These are phyloP conservation scores for Bettongia penicillata DNA, from an alignment of 2,113 vertebrate species.

Conservation along the genomic window DNA sequence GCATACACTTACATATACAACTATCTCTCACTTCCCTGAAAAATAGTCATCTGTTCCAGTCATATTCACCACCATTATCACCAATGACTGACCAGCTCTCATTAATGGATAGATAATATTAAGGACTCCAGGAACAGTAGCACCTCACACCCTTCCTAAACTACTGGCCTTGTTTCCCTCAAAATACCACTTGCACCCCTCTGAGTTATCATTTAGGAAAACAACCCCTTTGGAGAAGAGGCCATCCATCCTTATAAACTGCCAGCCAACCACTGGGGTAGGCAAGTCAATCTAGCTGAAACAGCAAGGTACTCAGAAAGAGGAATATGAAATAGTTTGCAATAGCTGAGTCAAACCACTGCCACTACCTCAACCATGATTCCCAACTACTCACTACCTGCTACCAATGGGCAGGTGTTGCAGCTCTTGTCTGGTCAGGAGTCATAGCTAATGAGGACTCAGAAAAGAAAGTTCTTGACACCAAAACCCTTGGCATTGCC, in stretches of 20 bases:
- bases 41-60: background rate
- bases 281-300: background rate
- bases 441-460: background rate
- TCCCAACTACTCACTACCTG: background rate
- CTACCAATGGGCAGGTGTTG: background rate
- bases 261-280: background rate
- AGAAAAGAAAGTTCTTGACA: background rate
- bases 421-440: background rate
- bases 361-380: background rate
- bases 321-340: background rate
- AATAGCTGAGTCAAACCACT: background rate
- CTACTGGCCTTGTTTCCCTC: background rate
- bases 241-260: background rate
- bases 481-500: background rate
- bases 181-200: background rate
- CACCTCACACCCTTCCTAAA: background rate
- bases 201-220: background rate
- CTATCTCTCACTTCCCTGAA: background rate
- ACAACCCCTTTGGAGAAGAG: background rate
- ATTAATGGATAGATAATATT: background rate
- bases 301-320: background rate
- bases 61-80: background rate
- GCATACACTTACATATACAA: too few species aligned
- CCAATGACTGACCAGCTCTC: background rate
- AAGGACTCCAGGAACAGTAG: background rate